Evolutionary conservation across 2,113 vertebrate species (phyloP).

Genomic region (Sinocyclocheilus maitianheensis): DNA sequence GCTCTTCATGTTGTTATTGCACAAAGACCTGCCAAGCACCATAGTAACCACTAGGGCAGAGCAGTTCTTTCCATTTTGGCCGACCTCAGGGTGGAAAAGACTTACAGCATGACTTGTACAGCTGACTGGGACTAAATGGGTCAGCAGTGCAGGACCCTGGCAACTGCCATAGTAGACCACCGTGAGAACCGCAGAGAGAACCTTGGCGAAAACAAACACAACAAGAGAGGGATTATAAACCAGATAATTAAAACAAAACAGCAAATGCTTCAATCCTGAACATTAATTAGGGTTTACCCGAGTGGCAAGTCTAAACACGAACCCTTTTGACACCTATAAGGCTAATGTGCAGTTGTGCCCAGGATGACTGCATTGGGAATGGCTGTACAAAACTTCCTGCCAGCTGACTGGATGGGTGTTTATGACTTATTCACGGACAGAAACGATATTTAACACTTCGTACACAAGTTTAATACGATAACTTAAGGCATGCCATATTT

Average conservation of each 20-base stretch:
- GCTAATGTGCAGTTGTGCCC: background rate
- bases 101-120: constrained; percentile 31
- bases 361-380: constrained; percentile 29
- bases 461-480: background rate
- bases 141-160: constrained; percentile 33
- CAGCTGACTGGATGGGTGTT: constrained; percentile 26
- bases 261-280: background rate
- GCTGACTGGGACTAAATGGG: constrained; percentile 27
- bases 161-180: constrained; percentile 10
- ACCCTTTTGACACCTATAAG: background rate
- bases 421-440: background rate
- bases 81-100: constrained; percentile 18
- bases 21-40: constrained; percentile 26
- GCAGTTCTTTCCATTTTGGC: constrained; percentile 55
- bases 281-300: background rate
- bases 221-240: background rate
- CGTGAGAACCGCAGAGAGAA: constrained; percentile 10
- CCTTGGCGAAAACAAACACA: constrained; percentile 5
- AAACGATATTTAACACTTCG: constrained; percentile 34
- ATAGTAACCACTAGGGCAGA: constrained; percentile 33
- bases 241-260: too few species aligned
- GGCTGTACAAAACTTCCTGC: constrained; percentile 51
- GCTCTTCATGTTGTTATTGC: constrained; percentile 14
- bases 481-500: background rate
- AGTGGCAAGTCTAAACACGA: background rate